A percentile compares a stretch with the other conserved stretches of the same genome.
These are phyloP conservation scores for Eurytoma adleriae DNA, from an alignment of 2,888 invertebrate genomes.

Conservation along the genomic window DNA sequence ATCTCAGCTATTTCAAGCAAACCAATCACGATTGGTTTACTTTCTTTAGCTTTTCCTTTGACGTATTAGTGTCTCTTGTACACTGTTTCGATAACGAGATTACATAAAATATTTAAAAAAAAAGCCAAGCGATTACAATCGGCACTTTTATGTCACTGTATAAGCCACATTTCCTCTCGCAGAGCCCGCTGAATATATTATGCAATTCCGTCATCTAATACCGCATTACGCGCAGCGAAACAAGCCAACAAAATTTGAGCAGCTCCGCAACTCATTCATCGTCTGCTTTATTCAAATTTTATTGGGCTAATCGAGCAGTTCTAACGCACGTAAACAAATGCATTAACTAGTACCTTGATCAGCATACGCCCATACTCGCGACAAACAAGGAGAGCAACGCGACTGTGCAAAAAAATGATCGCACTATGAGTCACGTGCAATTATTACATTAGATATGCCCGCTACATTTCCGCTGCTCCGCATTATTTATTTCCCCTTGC, in stretches of 20 bases:
- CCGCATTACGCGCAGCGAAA: too few species aligned
- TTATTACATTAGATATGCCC: neutral
- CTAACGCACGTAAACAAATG: too few species aligned
- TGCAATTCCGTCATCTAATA: slow-evolving; percentile 2
- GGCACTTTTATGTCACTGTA: neutral
- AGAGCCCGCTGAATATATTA: neutral
- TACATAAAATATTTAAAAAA: slow-evolving; percentile 14
- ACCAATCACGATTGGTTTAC: slow-evolving; percentile 22
- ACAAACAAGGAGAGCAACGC: neutral
- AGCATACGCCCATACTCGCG: slow-evolving; percentile 8
- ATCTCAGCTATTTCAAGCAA: slow-evolving; percentile 34
- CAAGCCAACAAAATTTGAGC: too few species aligned
- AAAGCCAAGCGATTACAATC: neutral
- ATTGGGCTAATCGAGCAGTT: too few species aligned
- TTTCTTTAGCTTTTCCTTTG: slow-evolving; percentile 21
- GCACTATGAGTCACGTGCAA: slow-evolving; percentile 18
- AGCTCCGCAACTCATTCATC: too few species aligned
- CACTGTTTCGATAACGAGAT: slow-evolving; percentile 13
- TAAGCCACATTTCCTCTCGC: too few species aligned
- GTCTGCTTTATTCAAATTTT: too few species aligned
- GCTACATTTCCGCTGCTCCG: neutral
- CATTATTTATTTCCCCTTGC: neutral
- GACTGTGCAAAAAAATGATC: slow-evolving; percentile 1
- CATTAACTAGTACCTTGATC: neutral
- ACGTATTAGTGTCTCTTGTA: slow-evolving; percentile 2